Evolutionary conservation across 1,140 invertebrate species (phyloP).

Genomic region (Battus philenor): DNA sequence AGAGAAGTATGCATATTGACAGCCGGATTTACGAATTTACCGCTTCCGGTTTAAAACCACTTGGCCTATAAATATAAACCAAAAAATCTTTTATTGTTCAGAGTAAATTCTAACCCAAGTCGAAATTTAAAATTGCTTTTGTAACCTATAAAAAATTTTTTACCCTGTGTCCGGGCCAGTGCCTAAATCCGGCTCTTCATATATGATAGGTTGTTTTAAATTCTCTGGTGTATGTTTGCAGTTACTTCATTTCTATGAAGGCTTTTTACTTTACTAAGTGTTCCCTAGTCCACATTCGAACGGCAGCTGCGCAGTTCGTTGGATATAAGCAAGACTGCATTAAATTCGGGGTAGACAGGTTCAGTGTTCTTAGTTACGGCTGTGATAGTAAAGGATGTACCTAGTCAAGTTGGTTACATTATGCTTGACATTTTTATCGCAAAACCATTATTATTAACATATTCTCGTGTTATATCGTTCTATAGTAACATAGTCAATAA

Average conservation of each 20-base stretch:
- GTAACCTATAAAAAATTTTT: neutral
- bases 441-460: no score
- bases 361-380: conserved; percentile 42
- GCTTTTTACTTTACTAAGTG: neutral
- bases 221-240: no score
- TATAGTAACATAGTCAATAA: no score
- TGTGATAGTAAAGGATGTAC: conserved; percentile 40
- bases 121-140: neutral
- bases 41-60: neutral
- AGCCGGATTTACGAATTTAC: neutral
- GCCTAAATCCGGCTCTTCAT: no score
- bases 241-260: neutral
- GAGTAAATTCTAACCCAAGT: neutral
- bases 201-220: no score
- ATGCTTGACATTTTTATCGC: conserved; percentile 22
- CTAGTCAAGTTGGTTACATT: conserved; percentile 27
- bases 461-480: no score
- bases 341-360: conserved; percentile 21
- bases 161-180: no score
- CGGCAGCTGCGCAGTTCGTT: neutral
- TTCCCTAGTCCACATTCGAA: neutral
- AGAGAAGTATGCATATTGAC: neutral
- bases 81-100: neutral
- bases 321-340: conserved; percentile 12
- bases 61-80: neutral